These are phyloP conservation scores for Perizoma affinitatum DNA, from an alignment of 2,888 invertebrate species.

Conservation along the genomic window DNA sequence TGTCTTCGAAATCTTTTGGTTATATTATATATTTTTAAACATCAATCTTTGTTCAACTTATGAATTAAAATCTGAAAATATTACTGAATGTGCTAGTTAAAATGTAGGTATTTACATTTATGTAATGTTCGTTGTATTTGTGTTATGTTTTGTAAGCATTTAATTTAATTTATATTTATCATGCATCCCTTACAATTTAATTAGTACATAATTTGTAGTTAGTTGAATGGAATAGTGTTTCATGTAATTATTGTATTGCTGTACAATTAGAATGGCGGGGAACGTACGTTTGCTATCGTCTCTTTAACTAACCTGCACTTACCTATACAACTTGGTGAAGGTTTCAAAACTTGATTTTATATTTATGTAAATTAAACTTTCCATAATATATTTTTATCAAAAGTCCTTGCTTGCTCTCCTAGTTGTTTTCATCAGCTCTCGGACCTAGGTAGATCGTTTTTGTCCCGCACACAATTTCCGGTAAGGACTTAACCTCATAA, in stretches of 20 bases:
- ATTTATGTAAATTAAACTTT: too few species aligned
- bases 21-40: too few species aligned
- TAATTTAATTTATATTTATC: constrained; percentile 44
- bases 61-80: constrained; percentile 65
- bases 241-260: constrained; percentile 32
- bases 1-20: too few species aligned
- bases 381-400: too few species aligned
- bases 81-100: constrained; percentile 78
- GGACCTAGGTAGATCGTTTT: too few species aligned
- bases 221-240: constrained; percentile 48
- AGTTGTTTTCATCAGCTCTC: too few species aligned
- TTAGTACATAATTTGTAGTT: constrained; percentile 67
- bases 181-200: constrained; percentile 70
- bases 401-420: too few species aligned
- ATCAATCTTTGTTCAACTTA: too few species aligned
- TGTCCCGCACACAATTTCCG: too few species aligned
- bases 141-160: constrained; percentile 49
- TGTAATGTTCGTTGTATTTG: constrained; percentile 50
- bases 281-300: constrained; percentile 56
- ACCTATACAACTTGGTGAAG: too few species aligned
- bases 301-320: constrained; percentile 2
- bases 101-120: constrained; percentile 56
- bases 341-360: too few species aligned
- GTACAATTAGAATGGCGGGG: constrained; percentile 39
- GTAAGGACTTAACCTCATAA: too few species aligned